A percentile compares a stretch with the other conserved stretches of the same genome.
These are phyloP conservation scores for Cranoglanis bouderius DNA, from an alignment of 2,113 vertebrate species.

Conservation along the genomic window DNA sequence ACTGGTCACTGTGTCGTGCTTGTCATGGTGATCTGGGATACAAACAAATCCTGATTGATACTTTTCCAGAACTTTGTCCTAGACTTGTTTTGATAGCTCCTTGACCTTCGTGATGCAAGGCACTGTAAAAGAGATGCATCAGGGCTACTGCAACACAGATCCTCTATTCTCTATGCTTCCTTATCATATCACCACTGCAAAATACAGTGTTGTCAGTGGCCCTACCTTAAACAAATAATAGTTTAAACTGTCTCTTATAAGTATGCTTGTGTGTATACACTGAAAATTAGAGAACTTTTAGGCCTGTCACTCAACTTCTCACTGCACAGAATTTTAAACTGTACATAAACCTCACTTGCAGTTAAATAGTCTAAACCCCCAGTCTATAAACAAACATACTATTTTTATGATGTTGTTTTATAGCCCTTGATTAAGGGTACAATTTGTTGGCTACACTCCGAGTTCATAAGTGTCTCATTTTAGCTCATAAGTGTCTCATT, in stretches of 20 bases:
- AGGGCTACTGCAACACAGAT: background rate
- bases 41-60: background rate
- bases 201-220: background rate
- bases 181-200: background rate
- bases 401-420: background rate
- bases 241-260: background rate
- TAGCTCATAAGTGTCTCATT: constrained; percentile 2
- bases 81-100: background rate
- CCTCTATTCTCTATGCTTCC: background rate
- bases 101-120: background rate
- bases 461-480: constrained; percentile 11
- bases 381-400: constrained; percentile 59
- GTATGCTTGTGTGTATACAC: background rate
- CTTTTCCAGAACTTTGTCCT: background rate
- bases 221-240: constrained; percentile 16
- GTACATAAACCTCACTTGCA: constrained; percentile 59
- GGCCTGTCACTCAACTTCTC: constrained; percentile 54
- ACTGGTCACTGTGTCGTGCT: background rate
- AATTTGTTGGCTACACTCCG: background rate
- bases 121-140: background rate
- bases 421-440: background rate
- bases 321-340: constrained; percentile 60
- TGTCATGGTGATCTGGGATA: background rate
- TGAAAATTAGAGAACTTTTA: background rate
- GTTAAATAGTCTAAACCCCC: constrained; percentile 59